Evolutionary conservation across 2,888 invertebrate genomes (phyloP).

Genomic region (Cylloceria caligata): DNA sequence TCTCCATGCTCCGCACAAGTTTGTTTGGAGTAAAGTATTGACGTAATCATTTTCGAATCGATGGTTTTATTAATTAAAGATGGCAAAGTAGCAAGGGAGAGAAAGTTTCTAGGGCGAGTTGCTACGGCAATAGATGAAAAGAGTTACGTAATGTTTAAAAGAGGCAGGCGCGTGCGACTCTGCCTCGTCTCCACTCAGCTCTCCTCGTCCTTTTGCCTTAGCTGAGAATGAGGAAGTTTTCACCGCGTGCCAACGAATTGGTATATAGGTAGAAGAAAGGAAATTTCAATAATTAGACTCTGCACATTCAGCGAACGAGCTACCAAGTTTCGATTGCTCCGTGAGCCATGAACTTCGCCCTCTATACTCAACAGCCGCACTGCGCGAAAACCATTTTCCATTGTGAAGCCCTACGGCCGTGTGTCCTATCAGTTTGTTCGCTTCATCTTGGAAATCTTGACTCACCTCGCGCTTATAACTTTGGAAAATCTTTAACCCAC

Average conservation of each 20-base stretch:
- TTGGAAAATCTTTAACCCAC: slow-evolving; percentile 34
- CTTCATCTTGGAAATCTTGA: slow-evolving; percentile 43
- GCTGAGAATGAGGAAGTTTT: slow-evolving; percentile 63
- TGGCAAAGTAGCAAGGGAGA: neutral
- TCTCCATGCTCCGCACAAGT: neutral
- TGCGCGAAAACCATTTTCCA: slow-evolving; percentile 36
- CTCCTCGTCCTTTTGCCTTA: slow-evolving; percentile 40
- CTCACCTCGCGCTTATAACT: slow-evolving; percentile 43
- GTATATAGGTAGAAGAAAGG: slow-evolving; percentile 38
- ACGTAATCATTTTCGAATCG: slow-evolving; percentile 3
- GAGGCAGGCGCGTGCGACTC: slow-evolving; percentile 34
- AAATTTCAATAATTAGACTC: slow-evolving; percentile 71
- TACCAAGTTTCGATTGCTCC: slow-evolving; percentile 63
- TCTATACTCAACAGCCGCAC: slow-evolving; percentile 43
- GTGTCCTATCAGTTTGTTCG: slow-evolving; percentile 45
- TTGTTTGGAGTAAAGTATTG: neutral
- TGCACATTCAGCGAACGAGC: slow-evolving; percentile 35
- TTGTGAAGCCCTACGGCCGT: slow-evolving; percentile 25
- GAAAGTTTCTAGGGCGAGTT: slow-evolving; percentile 19
- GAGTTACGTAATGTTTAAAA: slow-evolving; percentile 51
- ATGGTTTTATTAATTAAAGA: slow-evolving; percentile 51
- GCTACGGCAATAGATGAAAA: slow-evolving; percentile 51
- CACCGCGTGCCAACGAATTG: slow-evolving; percentile 53
- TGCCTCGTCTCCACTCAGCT: slow-evolving; percentile 36
- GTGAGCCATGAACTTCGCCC: slow-evolving; percentile 68